Percentiles rank a stretch among this genome's conserved stretches.
Evolutionary conservation across 2,888 invertebrate species (phyloP).

Genomic region (Odontocolon sp.): DNA sequence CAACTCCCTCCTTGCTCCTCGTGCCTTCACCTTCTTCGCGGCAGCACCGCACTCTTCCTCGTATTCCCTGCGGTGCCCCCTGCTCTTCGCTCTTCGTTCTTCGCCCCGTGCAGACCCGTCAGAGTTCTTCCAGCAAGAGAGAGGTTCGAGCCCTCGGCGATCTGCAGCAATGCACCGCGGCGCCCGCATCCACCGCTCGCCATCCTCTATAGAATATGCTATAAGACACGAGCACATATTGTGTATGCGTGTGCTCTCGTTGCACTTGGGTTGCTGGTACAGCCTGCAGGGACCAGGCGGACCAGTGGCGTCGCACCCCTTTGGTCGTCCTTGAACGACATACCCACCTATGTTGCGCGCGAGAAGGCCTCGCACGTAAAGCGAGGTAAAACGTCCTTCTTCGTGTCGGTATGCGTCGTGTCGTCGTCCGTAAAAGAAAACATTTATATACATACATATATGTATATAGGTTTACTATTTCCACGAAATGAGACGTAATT

Average conservation of each 20-base stretch:
- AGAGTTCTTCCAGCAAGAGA: constrained; percentile 69
- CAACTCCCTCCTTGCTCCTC: constrained; percentile 70
- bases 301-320: constrained; percentile 76
- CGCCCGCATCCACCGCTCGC: constrained; percentile 37
- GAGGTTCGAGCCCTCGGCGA: constrained; percentile 49
- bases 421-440: constrained; percentile 6
- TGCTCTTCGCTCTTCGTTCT: constrained; percentile 56
- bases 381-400: constrained; percentile 13
- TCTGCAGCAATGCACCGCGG: constrained; percentile 51
- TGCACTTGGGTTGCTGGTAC: constrained; percentile 67
- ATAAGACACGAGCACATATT: constrained; percentile 48
- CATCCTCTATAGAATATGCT: constrained; percentile 60
- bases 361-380: constrained; percentile 14
- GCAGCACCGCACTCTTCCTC: constrained; percentile 48
- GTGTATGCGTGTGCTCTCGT: constrained; percentile 72
- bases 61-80: constrained; percentile 68
- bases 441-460: neutral
- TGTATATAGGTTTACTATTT: neutral
- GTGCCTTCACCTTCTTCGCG: constrained; percentile 60
- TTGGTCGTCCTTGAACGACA: constrained; percentile 61
- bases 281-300: constrained; percentile 32
- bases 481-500: constrained; percentile 33
- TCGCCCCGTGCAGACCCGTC: constrained; percentile 64
- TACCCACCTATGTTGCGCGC: constrained; percentile 35
- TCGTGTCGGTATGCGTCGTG: constrained; percentile 24